Evolutionary conservation across 1,140 invertebrate genomes (phyloP).

Genomic region (Sycobia sp.): DNA sequence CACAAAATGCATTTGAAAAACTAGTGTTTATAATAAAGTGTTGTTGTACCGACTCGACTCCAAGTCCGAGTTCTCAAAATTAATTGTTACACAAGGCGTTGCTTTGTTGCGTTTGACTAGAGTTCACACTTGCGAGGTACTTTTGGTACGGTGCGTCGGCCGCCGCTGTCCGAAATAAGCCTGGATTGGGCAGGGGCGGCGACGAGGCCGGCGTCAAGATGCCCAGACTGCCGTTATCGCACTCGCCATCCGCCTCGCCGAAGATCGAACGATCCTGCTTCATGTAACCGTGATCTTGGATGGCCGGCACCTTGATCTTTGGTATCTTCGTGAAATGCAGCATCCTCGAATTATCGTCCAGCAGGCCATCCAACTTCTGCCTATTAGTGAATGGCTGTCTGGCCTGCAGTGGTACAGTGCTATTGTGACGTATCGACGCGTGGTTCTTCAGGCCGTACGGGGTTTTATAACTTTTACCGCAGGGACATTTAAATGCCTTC

Average conservation of each 20-base stretch:
- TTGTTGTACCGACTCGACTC: background rate
- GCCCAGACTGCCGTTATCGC: slow-evolving; percentile 48
- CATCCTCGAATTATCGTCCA: background rate
- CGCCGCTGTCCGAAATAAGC: background rate
- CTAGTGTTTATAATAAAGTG: background rate
- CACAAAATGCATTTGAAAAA: slow-evolving; percentile 1
- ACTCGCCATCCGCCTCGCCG: slow-evolving; percentile 24
- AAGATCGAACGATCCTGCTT: slow-evolving; percentile 38
- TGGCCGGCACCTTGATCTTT: slow-evolving; percentile 49
- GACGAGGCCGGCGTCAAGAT: slow-evolving; percentile 64
- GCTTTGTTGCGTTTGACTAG: slow-evolving; percentile 35
- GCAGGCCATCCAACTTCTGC: background rate
- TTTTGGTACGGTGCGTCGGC: slow-evolving; percentile 32
- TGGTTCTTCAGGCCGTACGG: slow-evolving; percentile 77
- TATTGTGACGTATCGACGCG: slow-evolving; percentile 65
- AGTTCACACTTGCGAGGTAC: slow-evolving; percentile 36
- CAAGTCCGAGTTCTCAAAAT: background rate
- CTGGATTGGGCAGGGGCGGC: slow-evolving; percentile 39
- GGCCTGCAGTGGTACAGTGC: slow-evolving; percentile 33
- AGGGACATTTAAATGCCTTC: slow-evolving; percentile 79
- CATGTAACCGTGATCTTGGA: slow-evolving; percentile 54
- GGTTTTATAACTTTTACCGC: slow-evolving; percentile 83
- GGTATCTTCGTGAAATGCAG: slow-evolving; percentile 33
- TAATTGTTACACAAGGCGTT: slow-evolving; percentile 19
- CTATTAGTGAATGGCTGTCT: slow-evolving; percentile 31